Percentiles rank a stretch among this genome's conserved stretches.
These are phyloP conservation scores for Todiramphus saurophagus DNA, from an alignment of 2,113 vertebrate species.

Conservation along the genomic window DNA sequence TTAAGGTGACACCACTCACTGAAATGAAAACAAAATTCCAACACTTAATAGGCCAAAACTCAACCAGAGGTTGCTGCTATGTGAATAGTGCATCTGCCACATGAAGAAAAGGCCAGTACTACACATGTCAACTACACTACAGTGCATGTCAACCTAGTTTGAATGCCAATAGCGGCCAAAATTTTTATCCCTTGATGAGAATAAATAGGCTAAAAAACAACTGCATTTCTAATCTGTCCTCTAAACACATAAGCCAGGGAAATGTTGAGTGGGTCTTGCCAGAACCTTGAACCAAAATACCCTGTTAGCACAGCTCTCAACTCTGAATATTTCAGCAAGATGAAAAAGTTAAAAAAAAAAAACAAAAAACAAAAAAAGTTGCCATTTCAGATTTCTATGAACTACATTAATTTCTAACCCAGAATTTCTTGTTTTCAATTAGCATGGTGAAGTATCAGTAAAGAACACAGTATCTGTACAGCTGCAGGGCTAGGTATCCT, in stretches of 20 bases:
- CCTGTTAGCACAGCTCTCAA: background rate
- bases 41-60: background rate
- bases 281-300: background rate
- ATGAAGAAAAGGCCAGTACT: background rate
- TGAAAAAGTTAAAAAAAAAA: background rate
- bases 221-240: background rate
- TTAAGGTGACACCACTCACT: background rate
- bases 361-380: background rate
- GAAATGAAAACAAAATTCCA: background rate
- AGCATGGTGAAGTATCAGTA: background rate
- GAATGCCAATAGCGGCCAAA: background rate
- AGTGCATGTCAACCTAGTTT: background rate
- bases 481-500: background rate
- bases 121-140: no score
- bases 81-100: background rate
- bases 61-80: background rate
- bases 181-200: background rate
- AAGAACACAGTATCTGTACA: background rate
- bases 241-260: background rate
- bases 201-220: background rate
- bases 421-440: background rate
- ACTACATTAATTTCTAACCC: background rate
- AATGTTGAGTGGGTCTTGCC: background rate
- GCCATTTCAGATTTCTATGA: background rate
- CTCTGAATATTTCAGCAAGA: background rate